These are phyloP conservation scores for Platygyra sinensis DNA, from an alignment of 64 coral and sea anemone genomes.

Conservation along the genomic window DNA sequence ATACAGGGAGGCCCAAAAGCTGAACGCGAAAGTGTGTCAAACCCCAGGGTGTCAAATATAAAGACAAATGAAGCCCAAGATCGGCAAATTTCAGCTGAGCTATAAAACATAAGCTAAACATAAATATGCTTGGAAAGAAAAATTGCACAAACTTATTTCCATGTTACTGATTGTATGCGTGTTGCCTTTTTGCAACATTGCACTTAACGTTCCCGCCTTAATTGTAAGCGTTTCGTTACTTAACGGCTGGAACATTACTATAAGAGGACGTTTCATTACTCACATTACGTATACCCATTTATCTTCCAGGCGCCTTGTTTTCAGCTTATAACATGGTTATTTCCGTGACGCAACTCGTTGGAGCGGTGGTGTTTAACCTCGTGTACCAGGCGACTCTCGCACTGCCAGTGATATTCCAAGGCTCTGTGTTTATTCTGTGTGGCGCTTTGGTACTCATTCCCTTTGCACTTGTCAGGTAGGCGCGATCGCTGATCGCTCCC, in stretches of 20 bases:
- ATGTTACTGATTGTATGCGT: too few relatives aligned
- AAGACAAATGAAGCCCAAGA: too few relatives aligned
- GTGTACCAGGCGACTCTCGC: slow-evolving; percentile 45
- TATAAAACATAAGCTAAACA: too few relatives aligned
- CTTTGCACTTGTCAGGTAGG: slow-evolving; percentile 52
- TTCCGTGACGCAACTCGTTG: slow-evolving; percentile 51
- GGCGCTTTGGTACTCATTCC: slow-evolving; percentile 51
- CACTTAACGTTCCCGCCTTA: not conserved
- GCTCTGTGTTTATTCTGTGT: slow-evolving; percentile 47
- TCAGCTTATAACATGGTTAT: slow-evolving; percentile 31
- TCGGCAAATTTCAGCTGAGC: too few relatives aligned
- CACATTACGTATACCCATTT: not conserved
- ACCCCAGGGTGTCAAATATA: too few relatives aligned
- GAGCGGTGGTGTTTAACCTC: slow-evolving; percentile 52
- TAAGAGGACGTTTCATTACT: not conserved
- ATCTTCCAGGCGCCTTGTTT: slow-evolving; percentile 52
- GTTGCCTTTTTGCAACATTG: too few relatives aligned
- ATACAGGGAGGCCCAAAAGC: too few relatives aligned
- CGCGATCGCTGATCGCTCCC: not conserved
- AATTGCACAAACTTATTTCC: too few relatives aligned
- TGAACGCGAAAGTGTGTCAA: too few relatives aligned
- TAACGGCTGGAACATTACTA: not conserved
- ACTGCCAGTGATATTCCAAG: slow-evolving; percentile 46
- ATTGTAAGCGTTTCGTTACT: not conserved
- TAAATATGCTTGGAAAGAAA: too few relatives aligned